Evolutionary conservation across 2,113 vertebrate species (phyloP), one percentile per base, ranked within the genome.

Genomic region (Catharus minimus): DNA sequence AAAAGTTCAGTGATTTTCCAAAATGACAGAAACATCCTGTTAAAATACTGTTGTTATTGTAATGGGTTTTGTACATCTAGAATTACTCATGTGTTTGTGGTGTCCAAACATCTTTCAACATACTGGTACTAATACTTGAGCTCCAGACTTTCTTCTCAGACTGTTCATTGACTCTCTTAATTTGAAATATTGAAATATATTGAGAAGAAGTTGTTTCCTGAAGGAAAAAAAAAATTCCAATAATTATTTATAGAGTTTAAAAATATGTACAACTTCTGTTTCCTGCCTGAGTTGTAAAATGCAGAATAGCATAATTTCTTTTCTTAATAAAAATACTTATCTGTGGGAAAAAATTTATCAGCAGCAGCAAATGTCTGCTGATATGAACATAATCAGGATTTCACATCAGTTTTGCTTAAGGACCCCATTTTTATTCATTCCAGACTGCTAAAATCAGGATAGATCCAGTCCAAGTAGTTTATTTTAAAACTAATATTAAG

Each of bases 391-490:
- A 1, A 67, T 55, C 11, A 46, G 7, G 38, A 55, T 66, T 91
- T 82, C 39, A 53, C 2, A 50, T 47, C 24, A 57, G 15, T 11
- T 92, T 84, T 82, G 3, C 23, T 69, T 52, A 61, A 86, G 52
- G 9, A 32, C 4, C 1, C 4, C 0, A 30, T 44, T 72, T 56
- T 52, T 26, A 16, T 84, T 73, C 3, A 36, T 58, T 2, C 1
- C 15, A 73, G 9, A 24, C n/a, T 67, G 10, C 22, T 80, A 74
- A 87, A 66, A 36, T 44, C 24, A 74, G 18, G 5, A 27, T 66
- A 9, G n/a, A 65, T 68, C 5, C 8, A 60, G 6, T 64, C 72
- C 39, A 71, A 56, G 22, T 11, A 62, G 11, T 36, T 36, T 36
- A 44, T 50, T 9, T 64, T 62, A 46, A 80, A 68, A 20, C 7